These are phyloP conservation scores for Clistopyga incitator DNA, from an alignment of 2,888 invertebrate genomes.

Conservation along the genomic window DNA sequence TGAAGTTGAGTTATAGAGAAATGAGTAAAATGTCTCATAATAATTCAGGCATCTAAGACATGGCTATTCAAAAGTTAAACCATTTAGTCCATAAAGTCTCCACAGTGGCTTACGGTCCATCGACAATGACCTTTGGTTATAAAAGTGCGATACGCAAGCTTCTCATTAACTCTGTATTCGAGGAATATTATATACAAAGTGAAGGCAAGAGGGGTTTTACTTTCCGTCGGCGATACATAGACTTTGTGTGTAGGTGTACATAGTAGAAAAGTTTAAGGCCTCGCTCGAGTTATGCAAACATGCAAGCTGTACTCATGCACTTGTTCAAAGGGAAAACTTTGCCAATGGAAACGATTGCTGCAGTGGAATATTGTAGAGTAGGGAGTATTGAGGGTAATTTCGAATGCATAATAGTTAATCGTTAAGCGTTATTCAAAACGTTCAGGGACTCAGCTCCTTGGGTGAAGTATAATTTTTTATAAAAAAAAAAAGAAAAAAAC, in stretches of 20 bases:
- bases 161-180: not conserved
- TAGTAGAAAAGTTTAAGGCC: slow-evolving; percentile 18
- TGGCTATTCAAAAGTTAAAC: too few species aligned
- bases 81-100: too few species aligned
- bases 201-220: not conserved
- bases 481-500: too few species aligned
- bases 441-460: too few species aligned
- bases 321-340: slow-evolving; percentile 60
- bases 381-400: not conserved
- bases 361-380: slow-evolving; percentile 5
- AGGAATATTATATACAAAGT: slow-evolving; percentile 5
- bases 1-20: too few species aligned
- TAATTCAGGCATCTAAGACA: too few species aligned
- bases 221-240: not conserved
- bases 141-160: too few species aligned
- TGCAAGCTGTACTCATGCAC: slow-evolving; percentile 4
- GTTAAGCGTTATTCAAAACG: not conserved
- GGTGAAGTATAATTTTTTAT: too few species aligned
- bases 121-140: too few species aligned
- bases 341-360: slow-evolving; percentile 31
- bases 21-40: too few species aligned
- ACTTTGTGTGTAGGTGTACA: not conserved
- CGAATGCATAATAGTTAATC: slow-evolving; percentile 11
- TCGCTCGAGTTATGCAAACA: slow-evolving; percentile 36
- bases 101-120: too few species aligned